Evolutionary conservation across 2,888 invertebrate species (phyloP).

Genomic region (Lepidocyrtoides sp.): DNA sequence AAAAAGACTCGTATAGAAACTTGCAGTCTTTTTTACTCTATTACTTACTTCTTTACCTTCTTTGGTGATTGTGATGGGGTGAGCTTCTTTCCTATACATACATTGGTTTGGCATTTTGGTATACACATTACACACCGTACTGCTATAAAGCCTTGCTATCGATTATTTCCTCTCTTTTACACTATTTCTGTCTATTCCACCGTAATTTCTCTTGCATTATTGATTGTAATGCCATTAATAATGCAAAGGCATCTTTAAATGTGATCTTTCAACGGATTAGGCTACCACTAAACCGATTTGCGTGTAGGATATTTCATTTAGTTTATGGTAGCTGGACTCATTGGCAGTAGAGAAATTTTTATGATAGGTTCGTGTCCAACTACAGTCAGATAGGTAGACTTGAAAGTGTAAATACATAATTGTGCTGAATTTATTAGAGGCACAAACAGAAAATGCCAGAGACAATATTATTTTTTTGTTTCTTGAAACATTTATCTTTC

Average conservation of each 20-base stretch:
- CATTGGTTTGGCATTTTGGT: too few relatives aligned
- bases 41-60: background rate
- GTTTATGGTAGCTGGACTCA: background rate
- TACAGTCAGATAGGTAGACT: background rate
- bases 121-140: conserved; percentile 3
- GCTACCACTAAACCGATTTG: conserved; percentile 63
- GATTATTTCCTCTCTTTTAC: conserved; percentile 58
- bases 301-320: background rate
- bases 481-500: background rate
- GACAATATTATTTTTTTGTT: background rate
- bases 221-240: conserved; percentile 61
- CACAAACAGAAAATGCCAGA: background rate
- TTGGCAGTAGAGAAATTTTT: background rate
- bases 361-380: background rate
- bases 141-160: conserved; percentile 42
- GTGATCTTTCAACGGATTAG: conserved; percentile 51
- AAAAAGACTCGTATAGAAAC: background rate
- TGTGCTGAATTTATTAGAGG: too few relatives aligned
- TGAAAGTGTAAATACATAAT: too few relatives aligned
- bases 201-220: conserved; percentile 73
- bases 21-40: conserved; percentile 23
- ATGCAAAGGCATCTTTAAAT: conserved; percentile 46
- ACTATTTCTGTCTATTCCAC: background rate
- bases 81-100: too few relatives aligned
- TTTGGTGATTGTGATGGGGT: conserved; percentile 69